These are phyloP conservation scores for Embidobia sp. DNA, from an alignment of 2,888 invertebrate genomes.

Conservation along the genomic window DNA sequence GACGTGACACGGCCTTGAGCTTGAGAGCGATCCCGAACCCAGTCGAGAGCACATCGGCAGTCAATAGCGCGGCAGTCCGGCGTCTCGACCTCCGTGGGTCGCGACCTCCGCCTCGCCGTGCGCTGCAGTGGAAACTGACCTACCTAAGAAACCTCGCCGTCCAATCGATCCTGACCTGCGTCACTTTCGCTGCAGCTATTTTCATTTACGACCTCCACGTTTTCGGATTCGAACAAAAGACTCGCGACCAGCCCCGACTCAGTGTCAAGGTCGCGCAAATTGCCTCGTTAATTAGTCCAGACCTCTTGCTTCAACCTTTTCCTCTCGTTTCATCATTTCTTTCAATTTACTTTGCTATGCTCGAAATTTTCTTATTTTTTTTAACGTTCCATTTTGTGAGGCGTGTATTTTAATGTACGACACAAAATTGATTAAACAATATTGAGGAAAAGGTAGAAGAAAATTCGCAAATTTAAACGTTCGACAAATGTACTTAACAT, in stretches of 20 bases:
- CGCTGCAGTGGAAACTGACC: constrained; percentile 41
- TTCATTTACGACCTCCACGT: constrained; percentile 28
- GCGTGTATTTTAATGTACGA: too few species aligned
- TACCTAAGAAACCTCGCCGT: constrained; percentile 42
- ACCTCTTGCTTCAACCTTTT: too few species aligned
- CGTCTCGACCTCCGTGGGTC: background rate
- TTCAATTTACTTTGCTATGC: too few species aligned
- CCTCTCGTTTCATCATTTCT: too few species aligned
- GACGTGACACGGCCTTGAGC: too few species aligned
- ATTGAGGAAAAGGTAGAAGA: too few species aligned
- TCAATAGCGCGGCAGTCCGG: background rate
- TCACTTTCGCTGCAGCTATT: constrained; percentile 46
- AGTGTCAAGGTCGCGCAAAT: constrained; percentile 25
- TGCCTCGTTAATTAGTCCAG: background rate
- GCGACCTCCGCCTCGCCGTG: constrained; percentile 12
- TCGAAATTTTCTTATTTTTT: too few species aligned
- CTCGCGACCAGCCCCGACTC: background rate
- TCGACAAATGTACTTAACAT: too few species aligned
- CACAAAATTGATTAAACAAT: too few species aligned
- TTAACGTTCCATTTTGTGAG: too few species aligned
- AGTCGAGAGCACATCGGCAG: background rate
- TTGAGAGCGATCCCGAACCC: too few species aligned
- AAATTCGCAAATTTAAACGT: too few species aligned
- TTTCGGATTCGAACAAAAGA: constrained; percentile 11
- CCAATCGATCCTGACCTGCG: constrained; percentile 42